A percentile compares a stretch with the other conserved stretches of the same genome.
Conservation (phyloP, 2,888 invertebrate genomes). For the Cheilosia scutellata region DNA sequence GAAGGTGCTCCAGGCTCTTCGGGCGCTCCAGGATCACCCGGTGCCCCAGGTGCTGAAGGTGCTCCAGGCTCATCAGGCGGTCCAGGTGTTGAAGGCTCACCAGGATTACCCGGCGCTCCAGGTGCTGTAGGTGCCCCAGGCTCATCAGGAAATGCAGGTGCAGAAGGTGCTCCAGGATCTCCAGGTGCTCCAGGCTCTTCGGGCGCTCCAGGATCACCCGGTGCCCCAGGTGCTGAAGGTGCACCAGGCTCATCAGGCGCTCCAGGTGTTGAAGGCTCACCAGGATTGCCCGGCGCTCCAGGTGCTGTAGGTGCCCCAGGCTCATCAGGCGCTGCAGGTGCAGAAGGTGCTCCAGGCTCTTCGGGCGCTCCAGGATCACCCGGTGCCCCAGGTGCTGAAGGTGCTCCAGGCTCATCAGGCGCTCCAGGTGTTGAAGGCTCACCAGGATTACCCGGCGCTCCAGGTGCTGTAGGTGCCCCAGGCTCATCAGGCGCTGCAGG, state of each 20-base stretch:
- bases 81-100: too few species aligned
- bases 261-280: too few species aligned
- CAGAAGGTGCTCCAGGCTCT: neutral
- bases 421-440: slow-evolving; percentile 4
- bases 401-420: neutral
- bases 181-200: neutral
- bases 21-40: neutral
- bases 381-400: neutral
- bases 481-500: neutral
- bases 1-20: neutral
- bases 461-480: neutral
- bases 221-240: neutral
- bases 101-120: too few species aligned
- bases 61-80: neutral
- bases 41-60: neutral
- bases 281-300: slow-evolving; percentile 6
- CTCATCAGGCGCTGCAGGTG: neutral
- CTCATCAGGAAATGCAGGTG: neutral
- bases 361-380: neutral
- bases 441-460: neutral
- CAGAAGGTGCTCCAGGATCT: neutral
- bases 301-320: too few species aligned
- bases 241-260: neutral
- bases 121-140: too few species aligned
- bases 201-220: too few species aligned